These are phyloP conservation scores for Synanthedon tipuliformis DNA, from an alignment of 2,888 invertebrate genomes.

Conservation along the genomic window DNA sequence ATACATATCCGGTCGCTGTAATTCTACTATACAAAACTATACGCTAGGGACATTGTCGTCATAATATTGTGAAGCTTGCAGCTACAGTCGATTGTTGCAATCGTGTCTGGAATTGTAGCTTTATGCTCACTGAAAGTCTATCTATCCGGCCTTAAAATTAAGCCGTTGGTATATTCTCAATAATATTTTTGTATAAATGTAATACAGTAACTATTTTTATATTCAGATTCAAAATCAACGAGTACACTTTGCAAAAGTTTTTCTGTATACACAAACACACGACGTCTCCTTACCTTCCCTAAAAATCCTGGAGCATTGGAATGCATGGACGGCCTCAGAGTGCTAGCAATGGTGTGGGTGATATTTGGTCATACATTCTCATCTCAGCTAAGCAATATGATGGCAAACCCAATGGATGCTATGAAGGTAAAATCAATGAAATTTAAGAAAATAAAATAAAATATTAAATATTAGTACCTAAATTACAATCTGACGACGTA, in stretches of 20 bases:
- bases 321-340: constrained; percentile 49
- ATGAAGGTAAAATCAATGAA: constrained; percentile 5
- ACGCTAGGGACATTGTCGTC: too few relatives aligned
- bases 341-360: constrained; percentile 51
- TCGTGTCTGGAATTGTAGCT: too few relatives aligned
- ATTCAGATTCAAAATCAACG: constrained; percentile 19
- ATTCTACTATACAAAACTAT: too few relatives aligned
- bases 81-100: too few relatives aligned
- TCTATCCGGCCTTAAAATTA: too few relatives aligned
- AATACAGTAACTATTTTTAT: background rate
- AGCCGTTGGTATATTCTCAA: too few relatives aligned
- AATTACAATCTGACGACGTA: too few relatives aligned
- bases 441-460: too few relatives aligned
- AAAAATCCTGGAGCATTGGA: constrained; percentile 23
- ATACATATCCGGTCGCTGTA: too few relatives aligned
- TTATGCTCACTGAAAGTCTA: too few relatives aligned
- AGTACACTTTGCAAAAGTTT: constrained; percentile 19
- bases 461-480: too few relatives aligned
- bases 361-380: constrained; percentile 34
- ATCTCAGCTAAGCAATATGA: constrained; percentile 6
- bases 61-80: too few relatives aligned
- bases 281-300: constrained; percentile 28
- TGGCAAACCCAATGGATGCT: constrained; percentile 12
- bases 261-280: constrained; percentile 41
- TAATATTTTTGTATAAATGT: background rate